Base-by-base conservation (phyloP, 2,888 invertebrate species). In the Thymelicus acteon region DNA sequence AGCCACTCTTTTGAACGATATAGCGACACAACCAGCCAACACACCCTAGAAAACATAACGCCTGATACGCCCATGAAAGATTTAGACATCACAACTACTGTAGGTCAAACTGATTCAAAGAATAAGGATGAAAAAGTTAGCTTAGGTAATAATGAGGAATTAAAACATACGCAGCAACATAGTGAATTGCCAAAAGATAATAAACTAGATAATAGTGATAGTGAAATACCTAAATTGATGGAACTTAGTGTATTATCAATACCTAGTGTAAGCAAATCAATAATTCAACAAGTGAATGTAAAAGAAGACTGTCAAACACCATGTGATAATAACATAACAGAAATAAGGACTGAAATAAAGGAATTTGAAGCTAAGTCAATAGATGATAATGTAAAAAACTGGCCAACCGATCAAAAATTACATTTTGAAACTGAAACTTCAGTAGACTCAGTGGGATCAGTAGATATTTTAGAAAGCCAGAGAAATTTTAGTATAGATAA, bases 1-100 rank as follows among this genome's bases (percentile, higher is more conserved):
- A 92, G 92, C 72, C 93, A 93, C 76, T 93, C 93, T 1, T 93
- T 88, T 74, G 93, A 93, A 80, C 87, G 93, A 12, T 91, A 92
- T 74, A 90, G 91, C 67, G 92, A 93, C 71, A 86, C 88, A 2
- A 78, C 79, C 61, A 93, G 93, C 79, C 93, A 93, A 77, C 70
- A 71, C 19, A 93, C 93, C 6, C 79, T 93, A 39, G 93, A 91
- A 75, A 93, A 92, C 75, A 79, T 93, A 48, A 92, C 92, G 7
- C 93, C 93, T 0, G 91, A 92, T 71, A 92, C 92, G 49, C 93
- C 93, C 10, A 81, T 87, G 67, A 91, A 87, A 80, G 91, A 92
- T 82, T 75, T 89, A 49, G 87, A 88, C 72, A 71, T 86, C 67
- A 76, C 78, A 40, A 77, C 74, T 73, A 79, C 82, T 52, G 81